Percentiles rank a stretch among this genome's conserved stretches.
phyloP scores from a whole-genome alignment of 2,797 vertebrate species.

The Limnodromus scolopaceus region DNA sequence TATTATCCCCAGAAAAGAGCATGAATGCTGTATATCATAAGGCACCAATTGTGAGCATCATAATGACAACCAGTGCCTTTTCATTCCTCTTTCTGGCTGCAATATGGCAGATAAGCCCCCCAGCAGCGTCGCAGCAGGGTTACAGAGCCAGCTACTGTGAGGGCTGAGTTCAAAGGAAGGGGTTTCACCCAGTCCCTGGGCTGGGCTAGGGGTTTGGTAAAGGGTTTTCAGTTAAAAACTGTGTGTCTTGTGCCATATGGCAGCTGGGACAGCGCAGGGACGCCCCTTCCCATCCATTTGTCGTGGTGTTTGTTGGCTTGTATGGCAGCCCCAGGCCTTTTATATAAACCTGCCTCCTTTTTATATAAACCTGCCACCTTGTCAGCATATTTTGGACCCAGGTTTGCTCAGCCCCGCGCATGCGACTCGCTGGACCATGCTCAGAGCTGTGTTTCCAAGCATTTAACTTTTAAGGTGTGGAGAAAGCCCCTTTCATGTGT shows the following conservation, averaged over 20 bases:
- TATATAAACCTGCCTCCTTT: neutral
- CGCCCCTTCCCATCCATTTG: neutral
- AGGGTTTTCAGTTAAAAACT: neutral
- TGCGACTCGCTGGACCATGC: neutral
- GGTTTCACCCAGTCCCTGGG: neutral
- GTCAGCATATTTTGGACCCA: neutral
- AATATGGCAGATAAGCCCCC: neutral
- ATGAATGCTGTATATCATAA: neutral
- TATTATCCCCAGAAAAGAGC: neutral
- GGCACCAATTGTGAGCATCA: neutral
- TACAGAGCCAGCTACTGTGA: neutral
- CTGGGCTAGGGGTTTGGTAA: neutral
- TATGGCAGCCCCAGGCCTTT: neutral
- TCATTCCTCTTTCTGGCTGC: neutral
- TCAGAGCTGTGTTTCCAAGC: neutral
- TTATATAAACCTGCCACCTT: neutral
- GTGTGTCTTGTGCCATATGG: too few relatives aligned
- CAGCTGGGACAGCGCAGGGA: neutral
- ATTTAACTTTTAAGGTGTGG: accelerated
- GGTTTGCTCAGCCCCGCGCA: neutral
- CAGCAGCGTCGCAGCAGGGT: neutral
- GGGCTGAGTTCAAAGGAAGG: neutral
- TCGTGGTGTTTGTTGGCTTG: neutral
- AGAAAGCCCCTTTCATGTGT: neutral
- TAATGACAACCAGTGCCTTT: neutral